These are phyloP conservation scores for Myotis pilosus DNA, from an alignment of 2,797 vertebrate species.

Conservation along the genomic window DNA sequence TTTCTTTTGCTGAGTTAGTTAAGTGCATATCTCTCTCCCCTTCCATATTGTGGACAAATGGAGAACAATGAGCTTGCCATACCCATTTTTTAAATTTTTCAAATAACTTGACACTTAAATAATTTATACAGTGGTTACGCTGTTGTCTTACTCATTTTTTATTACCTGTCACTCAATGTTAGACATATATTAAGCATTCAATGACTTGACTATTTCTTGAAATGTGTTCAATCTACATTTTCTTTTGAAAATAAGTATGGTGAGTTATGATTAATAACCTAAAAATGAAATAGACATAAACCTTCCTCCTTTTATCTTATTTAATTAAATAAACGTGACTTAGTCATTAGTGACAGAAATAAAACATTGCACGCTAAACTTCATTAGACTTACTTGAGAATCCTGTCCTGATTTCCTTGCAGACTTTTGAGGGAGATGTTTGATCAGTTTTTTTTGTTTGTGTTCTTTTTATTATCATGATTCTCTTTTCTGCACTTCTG, in stretches of 20 bases:
- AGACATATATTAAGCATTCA: neutral
- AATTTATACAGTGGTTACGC: neutral
- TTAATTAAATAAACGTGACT: neutral
- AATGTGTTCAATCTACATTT: neutral
- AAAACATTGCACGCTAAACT: neutral
- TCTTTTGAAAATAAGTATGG: neutral
- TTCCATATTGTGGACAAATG: neutral
- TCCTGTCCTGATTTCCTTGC: neutral
- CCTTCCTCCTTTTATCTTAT: neutral
- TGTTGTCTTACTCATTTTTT: neutral
- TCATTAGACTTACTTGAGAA: neutral
- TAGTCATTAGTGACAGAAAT: neutral
- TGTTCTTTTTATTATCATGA: neutral
- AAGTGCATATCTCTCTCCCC: neutral
- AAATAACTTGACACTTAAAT: neutral
- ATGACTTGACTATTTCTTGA: neutral
- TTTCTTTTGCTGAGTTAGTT: neutral
- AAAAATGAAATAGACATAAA: neutral
- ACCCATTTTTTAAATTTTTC: neutral
- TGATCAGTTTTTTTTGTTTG: neutral
- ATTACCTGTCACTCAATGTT: neutral
- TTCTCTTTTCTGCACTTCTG: neutral
- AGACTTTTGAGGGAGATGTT: neutral
- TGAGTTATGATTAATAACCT: neutral
- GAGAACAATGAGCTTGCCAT: neutral